These are phyloP conservation scores for Podotricha telesiphe DNA, from an alignment of 2,888 invertebrate species.

Conservation along the genomic window DNA sequence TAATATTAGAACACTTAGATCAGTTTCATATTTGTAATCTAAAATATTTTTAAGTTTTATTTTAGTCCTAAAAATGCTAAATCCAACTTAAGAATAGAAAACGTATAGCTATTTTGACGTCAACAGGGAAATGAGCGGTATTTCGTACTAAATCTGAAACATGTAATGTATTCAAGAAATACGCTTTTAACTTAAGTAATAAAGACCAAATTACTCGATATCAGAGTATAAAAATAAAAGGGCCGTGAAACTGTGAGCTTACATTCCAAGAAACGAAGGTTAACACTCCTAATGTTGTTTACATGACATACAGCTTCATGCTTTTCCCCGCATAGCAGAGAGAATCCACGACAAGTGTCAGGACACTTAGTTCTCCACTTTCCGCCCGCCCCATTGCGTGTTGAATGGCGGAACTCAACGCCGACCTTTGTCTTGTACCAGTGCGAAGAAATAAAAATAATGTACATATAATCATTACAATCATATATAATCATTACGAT, in stretches of 20 bases:
- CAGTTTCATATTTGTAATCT: background rate
- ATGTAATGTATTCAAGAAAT: background rate
- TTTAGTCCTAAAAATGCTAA: no score
- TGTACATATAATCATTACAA: no score
- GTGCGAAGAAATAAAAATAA: no score
- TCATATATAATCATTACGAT: no score
- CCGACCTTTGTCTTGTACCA: no score
- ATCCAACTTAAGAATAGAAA: background rate
- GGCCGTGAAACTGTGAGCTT: background rate
- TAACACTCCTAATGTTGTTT: background rate
- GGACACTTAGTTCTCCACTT: no score
- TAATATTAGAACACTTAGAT: background rate
- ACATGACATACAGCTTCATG: no score
- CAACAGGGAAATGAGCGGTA: constrained; percentile 3
- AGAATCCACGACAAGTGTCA: no score
- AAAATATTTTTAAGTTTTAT: background rate
- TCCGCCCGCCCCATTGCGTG: no score
- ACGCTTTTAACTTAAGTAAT: background rate
- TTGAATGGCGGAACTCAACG: no score
- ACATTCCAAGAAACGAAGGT: constrained; percentile 16
- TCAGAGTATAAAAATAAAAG: background rate
- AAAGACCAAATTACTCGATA: background rate
- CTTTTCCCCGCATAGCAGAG: no score
- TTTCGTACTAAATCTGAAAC: background rate
- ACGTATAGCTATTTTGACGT: constrained; percentile 17